phyloP scores from a whole-genome alignment of 2,113 vertebrate genomes.

The Aldabrachelys gigantea region DNA sequence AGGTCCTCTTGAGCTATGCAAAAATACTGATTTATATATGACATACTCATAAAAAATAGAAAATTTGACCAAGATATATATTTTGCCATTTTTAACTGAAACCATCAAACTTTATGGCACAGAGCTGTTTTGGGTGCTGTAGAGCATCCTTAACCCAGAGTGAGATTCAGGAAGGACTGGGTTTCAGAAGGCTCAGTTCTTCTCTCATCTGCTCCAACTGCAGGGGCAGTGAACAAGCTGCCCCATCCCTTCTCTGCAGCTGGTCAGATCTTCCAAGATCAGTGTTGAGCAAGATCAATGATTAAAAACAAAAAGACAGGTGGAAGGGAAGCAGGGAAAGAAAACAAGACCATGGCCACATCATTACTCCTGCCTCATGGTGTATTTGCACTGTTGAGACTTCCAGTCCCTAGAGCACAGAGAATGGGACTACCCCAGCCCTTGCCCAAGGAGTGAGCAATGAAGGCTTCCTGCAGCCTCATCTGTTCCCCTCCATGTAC shows the following conservation, averaged over 20 bases:
- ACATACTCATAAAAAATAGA: conserved; percentile 36
- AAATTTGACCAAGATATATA: conserved; percentile 7
- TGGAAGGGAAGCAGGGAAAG: not conserved
- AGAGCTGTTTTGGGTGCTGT: not conserved
- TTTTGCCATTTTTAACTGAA: conserved; percentile 61
- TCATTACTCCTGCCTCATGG: not conserved
- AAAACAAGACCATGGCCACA: not conserved
- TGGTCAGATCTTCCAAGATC: conserved; percentile 11
- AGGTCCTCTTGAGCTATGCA: conserved; percentile 3
- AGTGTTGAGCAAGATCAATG: not conserved
- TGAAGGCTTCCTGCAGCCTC: not conserved
- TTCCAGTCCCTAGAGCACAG: not conserved
- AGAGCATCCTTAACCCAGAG: not conserved
- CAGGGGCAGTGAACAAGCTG: not conserved
- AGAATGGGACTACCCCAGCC: not conserved
- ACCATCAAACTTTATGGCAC: conserved; percentile 34
- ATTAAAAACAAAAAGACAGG: not conserved
- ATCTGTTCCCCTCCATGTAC: not conserved
- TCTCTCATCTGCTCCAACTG: not conserved
- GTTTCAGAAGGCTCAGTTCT: not conserved
- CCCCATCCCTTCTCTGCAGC: not conserved
- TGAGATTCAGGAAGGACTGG: not conserved
- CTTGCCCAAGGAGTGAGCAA: not conserved
- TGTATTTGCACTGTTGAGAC: conserved; percentile 41
- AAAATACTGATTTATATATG: conserved; percentile 45